Evolutionary conservation across 2,797 vertebrate species (phyloP), one percentile per base, ranked within the genome.

Genomic region (Tadarida brasiliensis): DNA sequence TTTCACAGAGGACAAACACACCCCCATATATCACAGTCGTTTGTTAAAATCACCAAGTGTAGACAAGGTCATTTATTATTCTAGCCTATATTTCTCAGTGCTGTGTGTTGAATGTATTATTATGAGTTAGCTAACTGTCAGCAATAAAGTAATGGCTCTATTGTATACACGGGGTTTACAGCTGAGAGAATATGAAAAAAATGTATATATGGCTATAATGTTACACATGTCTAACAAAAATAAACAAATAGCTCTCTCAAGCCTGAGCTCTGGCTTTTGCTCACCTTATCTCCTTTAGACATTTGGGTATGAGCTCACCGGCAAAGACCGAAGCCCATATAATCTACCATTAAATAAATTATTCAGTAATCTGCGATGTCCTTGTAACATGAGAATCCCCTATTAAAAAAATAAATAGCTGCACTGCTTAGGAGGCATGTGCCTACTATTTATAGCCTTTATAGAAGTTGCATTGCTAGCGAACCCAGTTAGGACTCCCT

Each of bases 311-410:
- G 90, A 96, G 92, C 71, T 95, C 80, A 87, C 0, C 57, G 90
- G 93, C 78, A 95, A 65, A 77, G 85, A 86, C 28, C 15, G 12
- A 97, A 94, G 44, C 92, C 87, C 95, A 96, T 87, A 86, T 67
- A 96, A 89, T 96, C 85, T 92, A 81, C 85, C 94, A 94, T 85
- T 92, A 91, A 92, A 96, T 97, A 95, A 98, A 97, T 97, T 97
- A 97, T 97, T 98, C 96, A 97, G 86, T 95, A 87, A 97, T 97
- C 96, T 95, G 82, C 96, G 94, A 97, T 97, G 96, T 97, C 92
- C 96, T 96, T 94, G 97, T 89, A 98, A 97, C 94, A 78, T 3
- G 86, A 98, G 97, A 96, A 81, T 90, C 82, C 65, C 90, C 90
- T 94, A 90, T 95, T 94, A 59, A 96, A 97, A 97, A 94, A 94